These are phyloP conservation scores for Molorchus minor DNA, from an alignment of 2,888 invertebrate genomes.

Conservation along the genomic window DNA sequence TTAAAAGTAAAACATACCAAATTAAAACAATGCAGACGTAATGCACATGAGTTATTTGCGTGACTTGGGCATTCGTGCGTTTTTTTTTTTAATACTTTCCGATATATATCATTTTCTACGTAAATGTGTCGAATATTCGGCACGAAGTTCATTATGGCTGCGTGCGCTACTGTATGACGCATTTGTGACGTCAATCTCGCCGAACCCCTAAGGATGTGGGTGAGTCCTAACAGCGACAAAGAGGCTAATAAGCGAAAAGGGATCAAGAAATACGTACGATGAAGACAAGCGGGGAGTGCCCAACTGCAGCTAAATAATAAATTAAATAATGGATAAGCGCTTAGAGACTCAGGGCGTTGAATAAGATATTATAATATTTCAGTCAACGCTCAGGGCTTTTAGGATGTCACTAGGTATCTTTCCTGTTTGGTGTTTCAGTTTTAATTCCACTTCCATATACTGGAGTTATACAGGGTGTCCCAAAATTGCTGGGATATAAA, in stretches of 20 bases:
- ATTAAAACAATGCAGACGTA: conserved; percentile 9
- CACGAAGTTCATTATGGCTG: conserved; percentile 35
- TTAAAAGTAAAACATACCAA: too few species aligned
- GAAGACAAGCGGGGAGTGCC: neutral
- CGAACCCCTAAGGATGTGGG: conserved; percentile 37
- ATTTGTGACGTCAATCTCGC: conserved; percentile 48
- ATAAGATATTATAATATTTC: too few species aligned
- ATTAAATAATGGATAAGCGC: too few species aligned
- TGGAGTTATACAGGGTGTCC: too few species aligned
- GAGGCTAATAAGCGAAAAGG: neutral
- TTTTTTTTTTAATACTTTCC: conserved; percentile 16
- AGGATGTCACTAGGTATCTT: too few species aligned
- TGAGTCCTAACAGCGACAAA: conserved; percentile 12
- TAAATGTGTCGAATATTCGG: conserved; percentile 39
- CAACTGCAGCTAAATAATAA: neutral
- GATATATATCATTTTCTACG: conserved; percentile 17
- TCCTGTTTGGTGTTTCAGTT: too few species aligned
- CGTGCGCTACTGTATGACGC: conserved; percentile 47
- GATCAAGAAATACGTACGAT: conserved; percentile 2
- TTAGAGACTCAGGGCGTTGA: too few species aligned
- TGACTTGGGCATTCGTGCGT: conserved; percentile 9
- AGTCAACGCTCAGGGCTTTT: too few species aligned
- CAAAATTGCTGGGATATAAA: too few species aligned
- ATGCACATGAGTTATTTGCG: conserved; percentile 12
- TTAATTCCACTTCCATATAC: too few species aligned